Conservation (phyloP, 2,888 invertebrate species). For the Phania funesta region DNA sequence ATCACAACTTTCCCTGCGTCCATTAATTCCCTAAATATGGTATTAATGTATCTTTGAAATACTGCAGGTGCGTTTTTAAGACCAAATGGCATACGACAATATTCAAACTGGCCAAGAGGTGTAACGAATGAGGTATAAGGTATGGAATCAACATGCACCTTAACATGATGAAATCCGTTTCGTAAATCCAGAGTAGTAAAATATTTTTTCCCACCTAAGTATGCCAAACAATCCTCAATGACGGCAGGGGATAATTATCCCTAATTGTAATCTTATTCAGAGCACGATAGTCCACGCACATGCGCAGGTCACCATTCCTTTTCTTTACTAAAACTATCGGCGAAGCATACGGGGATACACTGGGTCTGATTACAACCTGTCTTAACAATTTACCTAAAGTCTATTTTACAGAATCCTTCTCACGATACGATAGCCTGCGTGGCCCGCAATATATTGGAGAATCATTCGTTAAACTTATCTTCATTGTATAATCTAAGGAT, state of each 20-base stretch:
- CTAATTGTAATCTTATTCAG: neutral
- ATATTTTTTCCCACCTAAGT: neutral
- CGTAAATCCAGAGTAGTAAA: constrained; percentile 4
- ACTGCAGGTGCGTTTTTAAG: constrained; percentile 6
- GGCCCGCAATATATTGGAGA: neutral
- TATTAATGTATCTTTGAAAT: constrained; percentile 32
- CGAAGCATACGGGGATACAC: constrained; percentile 3
- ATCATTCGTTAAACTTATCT: neutral
- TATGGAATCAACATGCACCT: neutral
- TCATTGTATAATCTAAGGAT: neutral
- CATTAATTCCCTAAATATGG: constrained; percentile 18
- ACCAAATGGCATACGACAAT: constrained; percentile 26
- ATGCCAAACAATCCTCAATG: neutral
- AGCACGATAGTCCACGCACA: no score
- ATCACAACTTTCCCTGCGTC: constrained; percentile 21
- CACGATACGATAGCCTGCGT: neutral
- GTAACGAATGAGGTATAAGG: constrained; percentile 29
- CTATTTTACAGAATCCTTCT: neutral
- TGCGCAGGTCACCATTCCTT: constrained; percentile 41
- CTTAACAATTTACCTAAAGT: neutral
- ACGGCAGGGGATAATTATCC: constrained; percentile 1
- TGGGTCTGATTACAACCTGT: neutral
- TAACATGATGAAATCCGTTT: neutral
- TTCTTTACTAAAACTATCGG: neutral
- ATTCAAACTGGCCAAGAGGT: constrained; percentile 30